phyloP scores from a whole-genome alignment of 1,140 invertebrate species.

The Pollicipes pollicipes region DNA sequence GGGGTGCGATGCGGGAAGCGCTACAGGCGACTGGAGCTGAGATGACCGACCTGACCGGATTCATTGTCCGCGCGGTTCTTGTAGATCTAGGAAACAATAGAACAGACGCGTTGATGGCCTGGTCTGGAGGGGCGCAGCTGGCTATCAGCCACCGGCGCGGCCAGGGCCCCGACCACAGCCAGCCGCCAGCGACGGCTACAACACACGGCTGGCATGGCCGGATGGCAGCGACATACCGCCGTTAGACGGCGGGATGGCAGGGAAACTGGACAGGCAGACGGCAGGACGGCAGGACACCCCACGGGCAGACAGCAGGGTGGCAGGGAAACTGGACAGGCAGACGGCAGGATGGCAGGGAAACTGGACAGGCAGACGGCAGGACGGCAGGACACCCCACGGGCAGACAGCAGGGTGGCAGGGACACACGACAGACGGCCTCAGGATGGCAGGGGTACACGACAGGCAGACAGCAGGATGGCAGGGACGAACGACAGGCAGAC shows the following conservation, averaged over 20 bases:
- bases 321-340: neutral
- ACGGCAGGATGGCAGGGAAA: neutral
- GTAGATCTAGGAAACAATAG: neutral
- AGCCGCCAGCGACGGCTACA: no score
- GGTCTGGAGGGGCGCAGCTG: no score
- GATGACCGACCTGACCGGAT: conserved; percentile 20
- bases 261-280: neutral
- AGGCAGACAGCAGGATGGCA: no score
- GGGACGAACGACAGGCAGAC: no score
- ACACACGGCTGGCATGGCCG: neutral
- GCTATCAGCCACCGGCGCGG: no score
- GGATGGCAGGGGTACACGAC: neutral
- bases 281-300: no score
- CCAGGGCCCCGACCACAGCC: no score
- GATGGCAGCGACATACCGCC: neutral
- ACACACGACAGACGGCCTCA: neutral
- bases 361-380: neutral
- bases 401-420: neutral
- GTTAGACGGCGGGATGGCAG: neutral
- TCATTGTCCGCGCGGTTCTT: neutral
- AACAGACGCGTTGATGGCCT: conserved; percentile 7
- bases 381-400: no score
- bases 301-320: no score
- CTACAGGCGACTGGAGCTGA: no score
- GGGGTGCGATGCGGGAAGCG: no score